Evolutionary conservation across 2,113 vertebrate genomes (phyloP).

Genomic region (Pterocles orientalis): DNA sequence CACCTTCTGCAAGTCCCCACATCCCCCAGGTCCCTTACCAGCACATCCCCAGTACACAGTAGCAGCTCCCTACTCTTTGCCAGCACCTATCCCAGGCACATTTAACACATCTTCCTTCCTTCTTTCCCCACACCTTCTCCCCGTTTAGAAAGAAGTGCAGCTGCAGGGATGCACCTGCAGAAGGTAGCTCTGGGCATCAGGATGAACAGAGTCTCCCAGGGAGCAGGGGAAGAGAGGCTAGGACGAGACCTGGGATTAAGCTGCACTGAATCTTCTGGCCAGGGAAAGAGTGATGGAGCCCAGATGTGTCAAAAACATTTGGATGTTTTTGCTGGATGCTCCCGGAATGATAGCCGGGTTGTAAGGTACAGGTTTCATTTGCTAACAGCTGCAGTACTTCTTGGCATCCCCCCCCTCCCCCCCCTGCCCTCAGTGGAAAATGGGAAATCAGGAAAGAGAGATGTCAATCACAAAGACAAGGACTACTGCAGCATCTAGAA

Average conservation of each 20-base stretch:
- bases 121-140: neutral
- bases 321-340: neutral
- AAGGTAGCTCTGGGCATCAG: neutral
- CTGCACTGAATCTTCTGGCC: neutral
- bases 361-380: neutral
- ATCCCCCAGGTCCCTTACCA: neutral
- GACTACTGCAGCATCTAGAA: neutral
- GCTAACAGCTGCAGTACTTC: neutral
- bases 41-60: neutral
- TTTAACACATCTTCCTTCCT: neutral
- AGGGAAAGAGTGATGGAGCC: neutral
- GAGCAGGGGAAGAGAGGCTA: neutral
- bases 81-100: neutral
- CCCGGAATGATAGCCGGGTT: neutral
- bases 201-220: neutral
- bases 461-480: neutral
- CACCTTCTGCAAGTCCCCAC: neutral
- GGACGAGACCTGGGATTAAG: neutral
- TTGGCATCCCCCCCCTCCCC: neutral
- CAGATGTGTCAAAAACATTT: neutral
- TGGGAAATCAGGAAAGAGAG: neutral
- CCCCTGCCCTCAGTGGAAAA: neutral
- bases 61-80: neutral
- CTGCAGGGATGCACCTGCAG: neutral
- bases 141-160: accelerated